Evolutionary conservation across 2,888 invertebrate genomes (phyloP), one percentile per base, ranked within the genome.

Genomic region (Abrostola tripartita): DNA sequence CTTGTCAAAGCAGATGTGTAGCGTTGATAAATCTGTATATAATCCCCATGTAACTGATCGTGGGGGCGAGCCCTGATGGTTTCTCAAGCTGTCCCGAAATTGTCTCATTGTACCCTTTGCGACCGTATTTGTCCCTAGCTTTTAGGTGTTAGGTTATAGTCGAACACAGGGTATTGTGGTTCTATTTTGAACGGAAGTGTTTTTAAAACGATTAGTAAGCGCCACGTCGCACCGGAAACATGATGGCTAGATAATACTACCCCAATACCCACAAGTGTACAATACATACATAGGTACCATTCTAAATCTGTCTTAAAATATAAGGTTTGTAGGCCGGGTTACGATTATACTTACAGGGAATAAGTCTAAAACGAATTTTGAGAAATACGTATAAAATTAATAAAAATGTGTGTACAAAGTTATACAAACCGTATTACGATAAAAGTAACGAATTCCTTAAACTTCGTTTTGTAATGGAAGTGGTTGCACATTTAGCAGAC

Each of bases 121-220:
- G 89, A 92, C 90, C 87, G 86, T 92, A 89, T 86, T 88, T 92
- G 92, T 93, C 93, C 92, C 92, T 94, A 94, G 94, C 89, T 90
- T 87, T 85, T 93, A 94, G 91, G 89, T 91, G 85, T 90, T 94
- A 94, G 93, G 87, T 89, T 90, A 92, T 89, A 89, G 82, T 91
- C 88, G 87, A 93, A 88, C 93, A 93, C 94, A 94, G 94, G 94
- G 94, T 94, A 94, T 94, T 94, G 94, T 90, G 94, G 94, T 94
- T 92, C 92, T 94, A 93, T 94, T 93, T 93, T 93, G 24, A 91
- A 81, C 86, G 91, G 89, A 91, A 84, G 91, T 87, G 92, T 90
- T 90, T 85, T 85, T 91, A 90, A 87, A 85, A 90, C 88, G 91
- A 89, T 88, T 85, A 79, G 90, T 90, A 90, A 88, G 89, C 85